Base-by-base conservation (phyloP, 2,797 vertebrate species). In the Uromys caudimaculatus region DNA sequence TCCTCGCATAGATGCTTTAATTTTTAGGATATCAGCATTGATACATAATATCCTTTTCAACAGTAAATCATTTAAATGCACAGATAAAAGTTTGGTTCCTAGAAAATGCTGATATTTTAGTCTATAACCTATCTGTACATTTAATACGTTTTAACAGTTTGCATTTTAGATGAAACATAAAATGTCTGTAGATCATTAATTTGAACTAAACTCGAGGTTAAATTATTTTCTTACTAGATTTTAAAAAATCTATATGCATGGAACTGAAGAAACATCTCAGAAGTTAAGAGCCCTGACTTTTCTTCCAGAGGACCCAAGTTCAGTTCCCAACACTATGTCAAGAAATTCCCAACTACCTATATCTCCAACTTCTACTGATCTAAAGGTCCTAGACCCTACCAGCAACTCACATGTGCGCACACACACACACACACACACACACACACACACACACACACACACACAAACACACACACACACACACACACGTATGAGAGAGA, bases 1-100 rank as follows among this genome's bases (percentile, higher is more conserved):
- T 91, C 52, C 41, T 77, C 96, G 90, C 89, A 94, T 84, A 89
- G 62, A 1, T 58, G 67, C 44, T 32, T 67, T 60, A 77, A 44
- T 95, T 96, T 95, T 50, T 64, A 93, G 92, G 58, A 84, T 38
- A 58, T 17, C 86, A 41, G 58, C 23, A 84, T 13, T 47, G 35
- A 91, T 35, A 93, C 14, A 90, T 88, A 69, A 88, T 44, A 64
- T 52, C 52, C 84, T 94, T 32, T n/a, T 82, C 47, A 86, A 77
- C 5, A 93, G 89, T 75, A 91, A 94, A 92, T 73, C 52, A 47
- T 90, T 73, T 84, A 94, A 93, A 17, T n/a, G 6, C 88, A 69
- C 47, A 44, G 73, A 38, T 35, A 23, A 73, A 87, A 79, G 58
- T 89, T 86, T 82, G 19, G 4, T 69, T 91, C n/a, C 52, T 9